Percentiles rank a stretch among this genome's conserved stretches.
Evolutionary conservation across 2,888 invertebrate species (phyloP).

Genomic region (Suillia variegata): DNA sequence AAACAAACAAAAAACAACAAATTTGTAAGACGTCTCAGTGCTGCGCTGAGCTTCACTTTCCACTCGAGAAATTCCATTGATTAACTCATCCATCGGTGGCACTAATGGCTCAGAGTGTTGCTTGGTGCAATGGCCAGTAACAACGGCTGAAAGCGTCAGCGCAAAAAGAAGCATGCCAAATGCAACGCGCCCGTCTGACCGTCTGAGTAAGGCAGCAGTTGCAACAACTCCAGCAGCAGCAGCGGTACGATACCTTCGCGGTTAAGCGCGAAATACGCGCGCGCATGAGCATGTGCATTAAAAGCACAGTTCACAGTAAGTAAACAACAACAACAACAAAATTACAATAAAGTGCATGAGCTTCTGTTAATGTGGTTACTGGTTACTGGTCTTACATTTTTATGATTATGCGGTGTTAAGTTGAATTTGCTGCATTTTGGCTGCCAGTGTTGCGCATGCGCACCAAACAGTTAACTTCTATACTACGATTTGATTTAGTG

Average conservation of each 20-base stretch:
- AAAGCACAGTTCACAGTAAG: neutral
- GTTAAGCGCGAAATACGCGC: no score
- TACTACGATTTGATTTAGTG: slow-evolving; percentile 5
- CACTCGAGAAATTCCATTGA: slow-evolving; percentile 24
- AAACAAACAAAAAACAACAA: no score
- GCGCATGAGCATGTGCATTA: neutral
- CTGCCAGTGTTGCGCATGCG: slow-evolving; percentile 10
- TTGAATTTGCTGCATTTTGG: no score
- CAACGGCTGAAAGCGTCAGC: neutral
- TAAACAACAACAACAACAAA: neutral
- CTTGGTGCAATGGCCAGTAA: neutral
- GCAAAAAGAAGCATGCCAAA: neutral
- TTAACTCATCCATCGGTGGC: slow-evolving; percentile 8
- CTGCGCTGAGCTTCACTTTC: slow-evolving; percentile 12
- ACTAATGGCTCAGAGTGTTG: no score
- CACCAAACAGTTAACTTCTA: slow-evolving; percentile 6
- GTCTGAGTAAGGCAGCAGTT: neutral
- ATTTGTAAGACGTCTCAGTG: no score
- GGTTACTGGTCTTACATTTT: slow-evolving; percentile 19
- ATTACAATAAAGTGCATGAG: slow-evolving; percentile 16
- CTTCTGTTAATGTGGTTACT: slow-evolving; percentile 35
- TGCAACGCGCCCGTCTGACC: no score
- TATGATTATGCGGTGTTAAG: neutral
- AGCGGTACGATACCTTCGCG: neutral
- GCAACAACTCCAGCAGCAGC: slow-evolving; percentile 19